Conservation (phyloP, 2,113 vertebrate genomes). For the Neogobius melanostomus region DNA sequence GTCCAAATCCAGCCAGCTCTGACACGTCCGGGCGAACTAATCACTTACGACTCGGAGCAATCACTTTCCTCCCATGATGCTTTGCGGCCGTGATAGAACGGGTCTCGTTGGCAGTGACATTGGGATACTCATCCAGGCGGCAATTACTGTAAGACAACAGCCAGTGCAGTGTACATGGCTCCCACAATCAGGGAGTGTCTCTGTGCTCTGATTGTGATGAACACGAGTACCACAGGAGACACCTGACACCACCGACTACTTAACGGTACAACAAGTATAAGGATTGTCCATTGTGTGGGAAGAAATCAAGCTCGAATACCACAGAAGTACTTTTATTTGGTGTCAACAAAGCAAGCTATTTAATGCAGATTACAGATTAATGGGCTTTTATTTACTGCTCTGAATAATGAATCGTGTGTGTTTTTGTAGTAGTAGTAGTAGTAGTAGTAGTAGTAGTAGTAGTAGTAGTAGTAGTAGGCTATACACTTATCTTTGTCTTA, state of each 20-base stretch:
- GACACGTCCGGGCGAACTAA: constrained; percentile 67
- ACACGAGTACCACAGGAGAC: neutral
- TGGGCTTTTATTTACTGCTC: no score
- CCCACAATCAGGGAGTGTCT: constrained; percentile 29
- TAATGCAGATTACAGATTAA: neutral
- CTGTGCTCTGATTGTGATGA: constrained; percentile 7
- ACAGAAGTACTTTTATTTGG: neutral
- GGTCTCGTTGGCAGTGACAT: constrained; percentile 50
- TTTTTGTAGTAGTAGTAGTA: no score
- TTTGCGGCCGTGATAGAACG: constrained; percentile 46
- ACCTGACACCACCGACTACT: constrained; percentile 1
- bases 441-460: no score
- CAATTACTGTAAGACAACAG: constrained; percentile 54
- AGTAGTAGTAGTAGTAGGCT: no score
- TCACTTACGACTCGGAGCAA: constrained; percentile 68
- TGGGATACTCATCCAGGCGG: constrained; percentile 42
- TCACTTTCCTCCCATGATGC: constrained; percentile 69
- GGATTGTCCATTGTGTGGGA: constrained; percentile 1
- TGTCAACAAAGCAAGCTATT: neutral
- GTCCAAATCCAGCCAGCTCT: constrained; percentile 60
- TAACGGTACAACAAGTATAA: neutral
- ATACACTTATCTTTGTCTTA: no score
- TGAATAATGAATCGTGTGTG: no score
- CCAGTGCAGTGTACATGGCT: constrained; percentile 49
- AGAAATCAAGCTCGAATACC: neutral